Evolutionary conservation across 1,140 invertebrate species (phyloP).

Genomic region (Lordiphosa stackelbergi): DNA sequence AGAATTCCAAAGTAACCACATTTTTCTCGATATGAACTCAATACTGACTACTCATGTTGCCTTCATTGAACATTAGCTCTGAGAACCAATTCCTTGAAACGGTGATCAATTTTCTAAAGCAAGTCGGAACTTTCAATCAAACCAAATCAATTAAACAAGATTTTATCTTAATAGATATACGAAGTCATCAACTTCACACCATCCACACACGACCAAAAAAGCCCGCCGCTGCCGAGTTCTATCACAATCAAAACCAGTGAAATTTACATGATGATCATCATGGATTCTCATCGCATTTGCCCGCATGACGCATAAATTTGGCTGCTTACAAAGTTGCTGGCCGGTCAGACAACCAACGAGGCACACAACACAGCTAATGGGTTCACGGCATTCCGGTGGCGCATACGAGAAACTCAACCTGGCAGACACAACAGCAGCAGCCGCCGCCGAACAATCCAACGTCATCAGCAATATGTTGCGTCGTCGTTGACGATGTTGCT

Average conservation of each 20-base stretch:
- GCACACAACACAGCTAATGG: conserved; percentile 61
- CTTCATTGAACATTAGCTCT: too few species aligned
- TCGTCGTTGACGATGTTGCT: conserved; percentile 61
- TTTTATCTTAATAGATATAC: conserved; percentile 40
- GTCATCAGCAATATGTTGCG: conserved; percentile 66
- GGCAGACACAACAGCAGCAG: conserved; percentile 30
- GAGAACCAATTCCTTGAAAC: too few species aligned
- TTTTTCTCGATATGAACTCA: too few species aligned
- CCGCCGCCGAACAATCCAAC: conserved; percentile 36
- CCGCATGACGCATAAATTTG: conserved; percentile 72
- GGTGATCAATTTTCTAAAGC: conserved; percentile 16
- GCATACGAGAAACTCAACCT: conserved; percentile 60
- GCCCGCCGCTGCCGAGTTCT: conserved; percentile 16
- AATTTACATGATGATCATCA: conserved; percentile 43
- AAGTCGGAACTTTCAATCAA: conserved; percentile 17
- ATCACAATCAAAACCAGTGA: conserved; percentile 12
- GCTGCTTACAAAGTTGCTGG: conserved; percentile 53
- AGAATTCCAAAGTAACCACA: too few species aligned
- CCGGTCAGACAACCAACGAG: conserved; percentile 18
- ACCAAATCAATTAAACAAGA: conserved; percentile 32
- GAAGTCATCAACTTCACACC: conserved; percentile 42
- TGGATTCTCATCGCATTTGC: conserved; percentile 33
- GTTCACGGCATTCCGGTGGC: conserved; percentile 73
- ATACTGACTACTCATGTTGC: too few species aligned
- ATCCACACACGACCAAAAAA: conserved; percentile 11